Base-by-base conservation (phyloP, 2,888 invertebrate genomes). In the Nebria brevicollis region DNA sequence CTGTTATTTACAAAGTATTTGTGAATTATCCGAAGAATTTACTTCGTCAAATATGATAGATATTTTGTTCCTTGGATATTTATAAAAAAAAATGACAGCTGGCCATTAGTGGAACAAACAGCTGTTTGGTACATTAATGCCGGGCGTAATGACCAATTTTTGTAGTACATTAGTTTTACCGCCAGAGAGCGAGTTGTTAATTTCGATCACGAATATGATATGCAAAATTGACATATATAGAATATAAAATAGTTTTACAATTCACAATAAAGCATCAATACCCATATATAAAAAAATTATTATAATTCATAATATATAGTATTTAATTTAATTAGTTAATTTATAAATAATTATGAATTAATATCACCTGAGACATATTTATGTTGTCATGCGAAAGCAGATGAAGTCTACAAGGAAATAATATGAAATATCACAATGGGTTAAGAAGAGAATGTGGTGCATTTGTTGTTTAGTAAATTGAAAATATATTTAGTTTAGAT, bases 291-390 rank as follows among this genome's bases (percentile, higher is more conserved):
- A 54, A 20, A 20, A 54, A 54, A 54, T 54, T 54, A 54, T 54
- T 54, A 54, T 54, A 54, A 54, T 54, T 54, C 8, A 54, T 54
- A 54, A 54, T 54, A 54, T 13, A 54, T 13, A 54, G 13, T 54
- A 0, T 34, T 54, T 54, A 0, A 11, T 54, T 54, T 13, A 7
- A 54, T 7, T 11, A 54, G 6, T 54, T 54, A 54, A 54, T 11
- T 8, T 54, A 54, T 7, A 54, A 54, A 54, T 54, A 54, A 54
- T 54, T 25, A 25, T 70, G 20, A 26, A 25, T 68, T 68, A 25
- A n/a, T 68, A 68, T 68, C 13, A 25, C 68, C 68, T 15, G 68
- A 68, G 68, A 68, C 68, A 68, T 68, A 68, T 68, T 68, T 68
- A 68, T 68, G 15, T 68, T 68, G 4, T 25, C 68, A 68, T 68